Conservation (phyloP, 2,113 vertebrate species). For the Prochilodus magdalenae region DNA sequence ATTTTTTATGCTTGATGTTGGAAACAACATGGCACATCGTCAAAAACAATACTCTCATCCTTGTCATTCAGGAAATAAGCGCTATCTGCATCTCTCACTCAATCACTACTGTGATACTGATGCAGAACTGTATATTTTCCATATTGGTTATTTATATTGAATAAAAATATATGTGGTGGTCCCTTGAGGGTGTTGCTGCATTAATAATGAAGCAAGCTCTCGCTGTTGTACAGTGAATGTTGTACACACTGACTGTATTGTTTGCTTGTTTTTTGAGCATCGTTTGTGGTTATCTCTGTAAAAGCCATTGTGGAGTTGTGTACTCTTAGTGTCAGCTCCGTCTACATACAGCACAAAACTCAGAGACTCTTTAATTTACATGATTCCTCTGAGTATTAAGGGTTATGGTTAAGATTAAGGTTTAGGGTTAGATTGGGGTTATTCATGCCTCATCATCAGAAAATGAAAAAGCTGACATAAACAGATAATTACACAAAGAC, state of each 20-base stretch:
- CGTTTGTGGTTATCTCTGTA: not conserved
- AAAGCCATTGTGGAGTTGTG: no score
- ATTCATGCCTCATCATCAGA: no score
- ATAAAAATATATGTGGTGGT: not conserved
- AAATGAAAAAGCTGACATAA: no score
- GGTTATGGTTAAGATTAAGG: no score
- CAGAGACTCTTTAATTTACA: no score
- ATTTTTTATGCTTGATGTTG: constrained; percentile 9
- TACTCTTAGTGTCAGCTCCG: no score
- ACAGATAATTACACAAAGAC: no score
- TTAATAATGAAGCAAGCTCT: not conserved
- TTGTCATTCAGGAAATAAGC: not conserved
- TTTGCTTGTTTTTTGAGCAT: not conserved
- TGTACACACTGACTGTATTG: not conserved
- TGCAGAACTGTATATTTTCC: not conserved
- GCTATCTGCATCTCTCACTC: not conserved
- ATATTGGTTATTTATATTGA: not conserved
- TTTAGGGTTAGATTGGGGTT: no score
- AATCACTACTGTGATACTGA: not conserved
- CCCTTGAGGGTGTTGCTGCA: not conserved
- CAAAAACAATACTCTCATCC: not conserved
- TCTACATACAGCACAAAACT: no score
- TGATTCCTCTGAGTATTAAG: no score
- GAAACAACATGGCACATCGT: not conserved
- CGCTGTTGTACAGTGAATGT: not conserved